Base-by-base conservation (phyloP, 2,888 invertebrate species). In the Macropis europaea region DNA sequence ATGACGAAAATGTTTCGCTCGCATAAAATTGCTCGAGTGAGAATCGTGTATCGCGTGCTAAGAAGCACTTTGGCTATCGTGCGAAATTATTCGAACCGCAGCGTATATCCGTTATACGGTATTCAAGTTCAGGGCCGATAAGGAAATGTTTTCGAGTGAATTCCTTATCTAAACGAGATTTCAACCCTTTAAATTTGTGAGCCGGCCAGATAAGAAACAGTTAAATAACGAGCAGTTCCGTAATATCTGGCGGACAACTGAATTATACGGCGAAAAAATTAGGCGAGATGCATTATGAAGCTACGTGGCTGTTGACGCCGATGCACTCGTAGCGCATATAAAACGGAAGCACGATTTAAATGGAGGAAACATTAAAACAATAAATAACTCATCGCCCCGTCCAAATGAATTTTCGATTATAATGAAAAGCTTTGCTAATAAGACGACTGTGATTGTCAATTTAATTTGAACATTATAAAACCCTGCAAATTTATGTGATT, bases 51-150 rank as follows among this genome's bases (percentile, higher is more conserved):
- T 54, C 54, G 66, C 50, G 73, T 50, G 64, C 26, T 17, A 69
- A 52, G n/a, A 24, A 15, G 47, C 24, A 48, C 28, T 61, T 61
- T 9, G 38, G n/a, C 40, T 54, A 61, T 34, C 60, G 50, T 7
- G 60, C 19, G 15, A 50, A 32, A 32, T 60, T 48, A 36, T 68
- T 42, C 60, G 7, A 6, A 7, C 53, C 11, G 30, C 6, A 11
- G 30, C 17, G 22, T 32, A 24, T 15, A n/a, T 9, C 28, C 47
- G 32, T 47, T 22, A 40, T 47, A 32, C 13, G 24, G 13, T 52
- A 52, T 52, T 34, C 68, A 60, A 68, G 60, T 70, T 60, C 54
- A 70, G 1, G 22, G 36, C 30, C 30, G 53, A 54, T 54, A 42
- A n/a, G 19, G 45, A 24, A 30, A 17, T 32, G 26, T 26, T 36